Evolutionary conservation across 2,797 vertebrate species (phyloP), one percentile per base, ranked within the genome.

Genomic region (Siniperca scherzeri): DNA sequence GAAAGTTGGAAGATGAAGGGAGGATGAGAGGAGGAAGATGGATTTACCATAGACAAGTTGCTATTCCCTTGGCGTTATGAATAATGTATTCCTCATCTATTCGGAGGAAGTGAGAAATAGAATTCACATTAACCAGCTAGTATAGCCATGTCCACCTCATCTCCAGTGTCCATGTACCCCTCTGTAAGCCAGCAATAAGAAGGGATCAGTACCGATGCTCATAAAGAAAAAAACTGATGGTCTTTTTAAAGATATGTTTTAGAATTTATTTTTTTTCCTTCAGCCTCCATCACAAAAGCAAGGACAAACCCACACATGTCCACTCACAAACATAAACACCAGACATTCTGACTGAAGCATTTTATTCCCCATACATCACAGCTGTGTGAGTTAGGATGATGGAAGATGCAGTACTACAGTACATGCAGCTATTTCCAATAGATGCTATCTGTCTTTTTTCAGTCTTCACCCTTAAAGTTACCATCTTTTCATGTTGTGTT

Each of bases 61-160:
- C 90, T 94, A 88, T 92, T 92, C 94, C 92, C 92, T 94, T 80
- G 82, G 84, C 84, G 88, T 90, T 90, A 96, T 96, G 94, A 96
- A 96, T 96, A 95, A 96, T 96, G 92, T 87, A 96, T 95, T 88
- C 83, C 78, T 92, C 91, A 91, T 94, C 93, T 94, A 93, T 94
- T 92, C 75, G 77, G 86, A 91, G 93, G 94, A 95, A 88, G 90
- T 87, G 87, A 95, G 93, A 92, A 94, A 94, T 94, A 92, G 92
- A 95, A 94, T 94, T 95, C 93, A 80, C 91, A 94, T 96, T 95
- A 96, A 95, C 88, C 85, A 93, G 90, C 91, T 74, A 76, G 85
- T 88, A 79, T 89, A 88, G 85, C 89, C 87, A 73, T 68, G 86
- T 94, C 91, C 88, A 93, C 83, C 92, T 91, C 86, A 42, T 87